Conservation (phyloP, 2,113 vertebrate genomes). For the Paedocypris sp. region DNA sequence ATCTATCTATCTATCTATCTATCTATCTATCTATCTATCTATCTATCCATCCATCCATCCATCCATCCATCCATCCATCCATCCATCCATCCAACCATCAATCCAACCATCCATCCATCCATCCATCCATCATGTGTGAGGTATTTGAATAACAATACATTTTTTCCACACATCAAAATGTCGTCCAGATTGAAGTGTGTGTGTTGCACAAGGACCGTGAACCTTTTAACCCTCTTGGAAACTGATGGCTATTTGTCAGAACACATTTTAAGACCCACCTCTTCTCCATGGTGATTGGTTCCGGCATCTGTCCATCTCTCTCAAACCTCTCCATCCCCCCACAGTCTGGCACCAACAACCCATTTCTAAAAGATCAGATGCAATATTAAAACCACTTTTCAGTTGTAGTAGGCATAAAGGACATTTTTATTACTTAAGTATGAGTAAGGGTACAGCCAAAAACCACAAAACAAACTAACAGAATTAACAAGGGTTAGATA, state of each 20-base stretch:
- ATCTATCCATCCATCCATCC: too few species aligned
- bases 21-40: too few species aligned
- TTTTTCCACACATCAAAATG: background rate
- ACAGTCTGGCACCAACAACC: background rate
- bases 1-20: too few species aligned
- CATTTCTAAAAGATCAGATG: background rate
- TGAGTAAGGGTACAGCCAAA: too few species aligned
- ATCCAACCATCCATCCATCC: too few species aligned
- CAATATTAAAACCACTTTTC: background rate
- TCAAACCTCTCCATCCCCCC: background rate
- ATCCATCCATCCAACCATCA: too few species aligned
- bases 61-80: too few species aligned
- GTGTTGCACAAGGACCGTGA: background rate
- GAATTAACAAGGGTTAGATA: too few species aligned
- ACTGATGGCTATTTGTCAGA: slow-evolving; percentile 5
- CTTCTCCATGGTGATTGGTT: slow-evolving; percentile 1
- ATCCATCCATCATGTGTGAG: too few species aligned
- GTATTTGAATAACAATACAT: background rate
- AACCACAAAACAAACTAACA: too few species aligned
- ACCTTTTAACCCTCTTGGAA: background rate
- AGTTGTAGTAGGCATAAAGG: background rate
- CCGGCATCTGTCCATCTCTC: background rate
- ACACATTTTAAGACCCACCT: slow-evolving; percentile 2
- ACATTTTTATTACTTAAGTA: too few species aligned
- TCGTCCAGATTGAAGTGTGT: too few species aligned